Conservation (phyloP, 1,140 invertebrate species). For the Rhagoletis pomonella region DNA sequence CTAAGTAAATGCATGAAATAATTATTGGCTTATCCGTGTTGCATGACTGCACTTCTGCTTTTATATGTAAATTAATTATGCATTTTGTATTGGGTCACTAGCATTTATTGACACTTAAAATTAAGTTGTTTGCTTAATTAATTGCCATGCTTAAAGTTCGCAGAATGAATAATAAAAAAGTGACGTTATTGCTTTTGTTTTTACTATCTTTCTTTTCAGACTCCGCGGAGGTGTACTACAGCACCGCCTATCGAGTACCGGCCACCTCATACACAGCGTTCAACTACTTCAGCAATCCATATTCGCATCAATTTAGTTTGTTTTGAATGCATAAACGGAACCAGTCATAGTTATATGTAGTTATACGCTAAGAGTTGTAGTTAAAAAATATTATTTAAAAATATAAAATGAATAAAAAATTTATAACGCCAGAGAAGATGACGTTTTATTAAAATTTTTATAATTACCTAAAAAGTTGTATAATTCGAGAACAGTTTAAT, state of each 20-base stretch:
- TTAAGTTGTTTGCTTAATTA: background rate
- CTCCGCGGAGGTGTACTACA: background rate
- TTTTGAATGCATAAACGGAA: background rate
- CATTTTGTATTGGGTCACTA: background rate
- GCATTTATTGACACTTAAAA: background rate
- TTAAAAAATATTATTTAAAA: constrained; percentile 22
- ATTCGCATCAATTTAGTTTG: constrained; percentile 56
- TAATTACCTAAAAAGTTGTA: no score
- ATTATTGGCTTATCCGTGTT: background rate
- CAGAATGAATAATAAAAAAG: background rate
- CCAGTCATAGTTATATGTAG: constrained; percentile 44
- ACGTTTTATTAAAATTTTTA: background rate
- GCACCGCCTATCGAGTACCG: background rate
- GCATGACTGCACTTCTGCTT: background rate
- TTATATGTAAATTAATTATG: background rate
- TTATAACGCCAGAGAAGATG: background rate
- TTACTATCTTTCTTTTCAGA: background rate
- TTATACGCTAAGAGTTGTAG: background rate
- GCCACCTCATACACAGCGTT: constrained; percentile 49
- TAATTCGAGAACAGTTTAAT: no score
- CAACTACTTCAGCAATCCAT: constrained; percentile 57
- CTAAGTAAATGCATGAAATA: background rate
- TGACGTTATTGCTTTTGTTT: background rate
- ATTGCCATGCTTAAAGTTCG: background rate
- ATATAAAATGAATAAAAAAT: background rate